A percentile compares a stretch with the other conserved stretches of the same genome.
phyloP scores from a whole-genome alignment of 2,888 invertebrate genomes.

The Chrysolina haemoptera region DNA sequence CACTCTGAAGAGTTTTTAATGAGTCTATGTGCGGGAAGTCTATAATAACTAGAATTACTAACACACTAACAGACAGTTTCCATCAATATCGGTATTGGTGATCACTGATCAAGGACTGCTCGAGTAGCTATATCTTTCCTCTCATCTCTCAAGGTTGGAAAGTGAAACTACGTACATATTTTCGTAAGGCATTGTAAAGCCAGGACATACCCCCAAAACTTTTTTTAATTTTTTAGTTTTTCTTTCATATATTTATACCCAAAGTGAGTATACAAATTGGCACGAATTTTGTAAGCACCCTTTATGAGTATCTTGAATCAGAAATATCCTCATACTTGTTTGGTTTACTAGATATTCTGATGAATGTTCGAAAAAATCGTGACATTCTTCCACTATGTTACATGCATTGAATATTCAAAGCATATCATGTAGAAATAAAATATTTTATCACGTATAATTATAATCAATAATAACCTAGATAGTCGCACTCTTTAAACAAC shows the following conservation, averaged over 20 bases:
- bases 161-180: background rate
- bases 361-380: too few species aligned
- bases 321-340: too few species aligned
- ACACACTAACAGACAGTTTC: constrained; percentile 5
- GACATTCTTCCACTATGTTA: too few species aligned
- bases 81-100: constrained; percentile 14
- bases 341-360: too few species aligned
- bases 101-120: constrained; percentile 4
- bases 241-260: too few species aligned
- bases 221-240: too few species aligned
- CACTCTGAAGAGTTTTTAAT: constrained; percentile 5
- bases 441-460: background rate
- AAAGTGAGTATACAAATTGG: too few species aligned
- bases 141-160: constrained; percentile 11
- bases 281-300: too few species aligned
- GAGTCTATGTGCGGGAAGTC: background rate
- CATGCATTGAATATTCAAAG: background rate
- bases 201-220: background rate
- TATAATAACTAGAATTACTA: constrained; percentile 22
- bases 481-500: constrained; percentile 10
- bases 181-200: background rate
- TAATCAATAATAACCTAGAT: constrained; percentile 19
- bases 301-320: too few species aligned
- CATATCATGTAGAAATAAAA: background rate
- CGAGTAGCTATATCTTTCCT: background rate